Conservation (phyloP, 2,888 invertebrate genomes). For the Phymatocera aterrima region DNA sequence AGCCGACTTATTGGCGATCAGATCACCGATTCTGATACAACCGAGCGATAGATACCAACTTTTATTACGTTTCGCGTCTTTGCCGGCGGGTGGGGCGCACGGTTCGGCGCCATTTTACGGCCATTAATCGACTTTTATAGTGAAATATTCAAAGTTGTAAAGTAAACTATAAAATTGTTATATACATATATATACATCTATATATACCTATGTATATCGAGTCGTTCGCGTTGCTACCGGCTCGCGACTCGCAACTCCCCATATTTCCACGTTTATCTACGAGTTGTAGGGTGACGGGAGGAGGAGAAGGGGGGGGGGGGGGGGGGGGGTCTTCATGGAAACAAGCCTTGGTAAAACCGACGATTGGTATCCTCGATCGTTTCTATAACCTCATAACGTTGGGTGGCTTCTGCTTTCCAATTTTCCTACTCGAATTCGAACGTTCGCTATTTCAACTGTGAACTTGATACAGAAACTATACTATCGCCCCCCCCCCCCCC, state of each 20-base stretch:
- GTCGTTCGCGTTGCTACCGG: not conserved
- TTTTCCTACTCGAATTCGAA: not conserved
- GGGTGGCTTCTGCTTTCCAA: not conserved
- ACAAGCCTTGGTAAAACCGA: constrained; percentile 23
- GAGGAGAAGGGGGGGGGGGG: too few species aligned
- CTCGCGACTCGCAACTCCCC: not conserved
- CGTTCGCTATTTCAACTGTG: not conserved
- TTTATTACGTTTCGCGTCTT: constrained; percentile 25
- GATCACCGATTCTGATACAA: constrained; percentile 11
- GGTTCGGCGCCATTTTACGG: constrained; percentile 29
- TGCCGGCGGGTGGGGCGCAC: too few species aligned
- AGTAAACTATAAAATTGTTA: constrained; percentile 37
- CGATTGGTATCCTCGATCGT: constrained; percentile 6
- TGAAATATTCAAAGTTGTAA: constrained; percentile 43
- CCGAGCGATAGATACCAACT: constrained; percentile 35
- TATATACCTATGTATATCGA: constrained; percentile 7
- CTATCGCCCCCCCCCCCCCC: too few species aligned
- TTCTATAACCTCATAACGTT: not conserved
- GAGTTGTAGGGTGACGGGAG: too few species aligned
- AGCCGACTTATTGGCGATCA: constrained; percentile 28
- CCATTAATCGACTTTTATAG: constrained; percentile 42
- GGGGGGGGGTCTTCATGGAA: not conserved
- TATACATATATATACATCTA: too few species aligned
- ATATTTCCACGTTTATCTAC: constrained; percentile 24
- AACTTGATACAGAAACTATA: not conserved